phyloP scores from a whole-genome alignment of 64 coral and sea anemone genomes.

The Montipora sp. region DNA sequence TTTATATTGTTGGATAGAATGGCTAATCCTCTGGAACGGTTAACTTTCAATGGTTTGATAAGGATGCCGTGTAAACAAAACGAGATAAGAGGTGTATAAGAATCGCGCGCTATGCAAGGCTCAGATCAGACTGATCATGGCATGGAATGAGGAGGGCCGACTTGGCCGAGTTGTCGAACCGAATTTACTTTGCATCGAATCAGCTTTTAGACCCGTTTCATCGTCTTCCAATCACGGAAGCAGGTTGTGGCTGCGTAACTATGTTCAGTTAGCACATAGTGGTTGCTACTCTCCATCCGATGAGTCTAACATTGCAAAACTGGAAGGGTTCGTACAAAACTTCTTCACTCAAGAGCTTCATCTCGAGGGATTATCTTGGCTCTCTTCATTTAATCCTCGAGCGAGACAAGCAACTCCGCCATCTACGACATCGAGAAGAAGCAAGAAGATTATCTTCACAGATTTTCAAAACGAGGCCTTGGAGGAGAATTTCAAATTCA shows the following conservation, averaged over 20 bases:
- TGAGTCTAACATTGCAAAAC: neutral
- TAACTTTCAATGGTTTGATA: too few species aligned
- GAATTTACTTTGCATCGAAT: neutral
- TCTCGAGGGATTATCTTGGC: neutral
- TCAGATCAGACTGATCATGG: too few species aligned
- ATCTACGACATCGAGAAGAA: neutral
- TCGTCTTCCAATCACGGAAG: neutral
- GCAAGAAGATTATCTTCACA: conserved; percentile 13
- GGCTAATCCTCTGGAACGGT: too few species aligned
- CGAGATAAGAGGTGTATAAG: too few species aligned
- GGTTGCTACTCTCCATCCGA: neutral
- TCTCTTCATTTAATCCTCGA: neutral
- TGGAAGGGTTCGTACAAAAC: conserved; percentile 24
- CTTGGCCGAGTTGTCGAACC: neutral
- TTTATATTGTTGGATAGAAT: too few species aligned
- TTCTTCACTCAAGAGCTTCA: conserved; percentile 27
- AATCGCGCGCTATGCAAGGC: too few species aligned
- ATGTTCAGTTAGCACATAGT: neutral
- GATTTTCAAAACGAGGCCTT: conserved; percentile 2
- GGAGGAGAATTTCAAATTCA: conserved; percentile 34
- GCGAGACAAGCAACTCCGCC: neutral
- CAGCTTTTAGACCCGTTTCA: neutral
- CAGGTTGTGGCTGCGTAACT: neutral
- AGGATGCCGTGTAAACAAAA: too few species aligned
- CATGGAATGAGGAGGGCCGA: too few species aligned